A percentile compares a stretch with the other conserved stretches of the same genome.
phyloP scores from a whole-genome alignment of 2,888 invertebrate genomes.

The Phalangium opilio region DNA sequence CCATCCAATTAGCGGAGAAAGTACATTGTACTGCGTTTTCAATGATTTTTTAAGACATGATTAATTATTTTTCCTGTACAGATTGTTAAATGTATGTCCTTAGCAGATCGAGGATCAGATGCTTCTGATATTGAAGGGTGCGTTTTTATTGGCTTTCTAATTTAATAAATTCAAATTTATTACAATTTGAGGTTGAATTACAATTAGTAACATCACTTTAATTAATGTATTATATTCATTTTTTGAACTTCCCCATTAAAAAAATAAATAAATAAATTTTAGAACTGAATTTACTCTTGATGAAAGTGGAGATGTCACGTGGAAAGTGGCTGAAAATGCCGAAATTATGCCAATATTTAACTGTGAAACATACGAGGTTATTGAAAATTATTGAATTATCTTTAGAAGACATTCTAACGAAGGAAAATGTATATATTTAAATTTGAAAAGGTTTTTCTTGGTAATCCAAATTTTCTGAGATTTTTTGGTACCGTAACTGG shows the following conservation, averaged over 20 bases:
- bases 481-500: slow-evolving; percentile 47
- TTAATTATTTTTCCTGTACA: slow-evolving; percentile 24
- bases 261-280: too few species aligned
- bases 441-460: slow-evolving; percentile 24
- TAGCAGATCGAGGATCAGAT: slow-evolving; percentile 32
- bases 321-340: slow-evolving; percentile 42
- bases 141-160: too few species aligned
- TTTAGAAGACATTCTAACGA: not conserved
- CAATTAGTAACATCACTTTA: too few species aligned
- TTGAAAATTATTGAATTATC: not conserved
- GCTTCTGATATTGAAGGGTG: slow-evolving; percentile 39
- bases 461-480: slow-evolving; percentile 26
- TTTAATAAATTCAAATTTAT: too few species aligned
- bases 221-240: too few species aligned
- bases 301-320: slow-evolving; percentile 46
- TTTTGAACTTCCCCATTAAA: too few species aligned
- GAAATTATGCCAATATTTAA: slow-evolving; percentile 44
- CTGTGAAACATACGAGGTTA: slow-evolving; percentile 48
- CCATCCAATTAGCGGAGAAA: too few species aligned
- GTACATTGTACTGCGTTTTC: too few species aligned
- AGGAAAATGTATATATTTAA: not conserved
- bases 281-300: slow-evolving; percentile 40
- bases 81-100: slow-evolving; percentile 37
- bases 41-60: too few species aligned
- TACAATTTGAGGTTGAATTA: too few species aligned